A percentile compares a stretch with the other conserved stretches of the same genome.
Conservation (phyloP, 2,113 vertebrate genomes). For the Brienomyrus longianalis region DNA sequence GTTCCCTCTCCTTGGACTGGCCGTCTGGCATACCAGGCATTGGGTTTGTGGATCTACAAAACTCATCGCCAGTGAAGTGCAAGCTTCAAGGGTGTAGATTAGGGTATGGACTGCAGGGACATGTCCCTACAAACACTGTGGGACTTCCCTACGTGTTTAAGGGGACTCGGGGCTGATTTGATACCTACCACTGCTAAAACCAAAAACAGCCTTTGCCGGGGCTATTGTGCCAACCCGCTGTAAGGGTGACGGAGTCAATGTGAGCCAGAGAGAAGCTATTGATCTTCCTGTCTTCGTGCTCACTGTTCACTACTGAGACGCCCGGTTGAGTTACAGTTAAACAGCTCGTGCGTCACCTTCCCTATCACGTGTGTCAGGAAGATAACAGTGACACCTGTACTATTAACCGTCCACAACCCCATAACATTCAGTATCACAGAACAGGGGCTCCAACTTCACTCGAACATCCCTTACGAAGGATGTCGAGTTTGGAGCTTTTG, state of each 20-base stretch:
- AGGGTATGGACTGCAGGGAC: background rate
- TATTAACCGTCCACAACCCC: background rate
- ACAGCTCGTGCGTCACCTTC: background rate
- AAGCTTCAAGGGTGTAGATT: background rate
- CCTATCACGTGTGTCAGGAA: background rate
- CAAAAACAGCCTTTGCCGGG: background rate
- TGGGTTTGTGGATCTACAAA: background rate
- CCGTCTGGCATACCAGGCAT: background rate
- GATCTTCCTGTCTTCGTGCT: background rate
- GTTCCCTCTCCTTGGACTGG: background rate
- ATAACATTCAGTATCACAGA: background rate
- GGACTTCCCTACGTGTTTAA: background rate
- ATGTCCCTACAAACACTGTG: background rate
- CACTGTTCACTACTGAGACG: background rate
- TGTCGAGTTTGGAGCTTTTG: background rate
- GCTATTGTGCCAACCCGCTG: background rate
- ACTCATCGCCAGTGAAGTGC: background rate
- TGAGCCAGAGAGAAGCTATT: background rate
- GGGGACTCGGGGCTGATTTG: background rate
- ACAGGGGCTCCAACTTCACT: background rate
- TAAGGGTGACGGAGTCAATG: background rate
- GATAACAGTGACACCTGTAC: background rate
- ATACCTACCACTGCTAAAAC: background rate
- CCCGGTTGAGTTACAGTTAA: background rate
- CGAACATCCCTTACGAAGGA: background rate